These are phyloP conservation scores for Fulmarus glacialis DNA, from an alignment of 2,113 vertebrate genomes.

Conservation along the genomic window DNA sequence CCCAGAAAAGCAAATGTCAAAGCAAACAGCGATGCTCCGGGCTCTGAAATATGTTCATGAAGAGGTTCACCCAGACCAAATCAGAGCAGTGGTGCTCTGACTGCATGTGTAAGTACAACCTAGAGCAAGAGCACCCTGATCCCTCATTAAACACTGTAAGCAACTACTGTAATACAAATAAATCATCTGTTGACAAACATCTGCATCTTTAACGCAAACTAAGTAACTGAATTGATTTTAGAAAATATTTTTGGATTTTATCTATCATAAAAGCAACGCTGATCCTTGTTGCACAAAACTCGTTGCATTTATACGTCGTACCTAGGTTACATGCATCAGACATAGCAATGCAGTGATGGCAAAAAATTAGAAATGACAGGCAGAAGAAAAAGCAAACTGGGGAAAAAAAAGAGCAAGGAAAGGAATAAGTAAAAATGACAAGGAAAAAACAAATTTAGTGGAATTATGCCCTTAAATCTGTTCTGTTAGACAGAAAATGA, in stretches of 20 bases:
- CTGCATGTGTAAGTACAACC: neutral
- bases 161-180: neutral
- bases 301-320: fast-evolving
- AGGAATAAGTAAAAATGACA: neutral
- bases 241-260: neutral
- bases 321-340: neutral
- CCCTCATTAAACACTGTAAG: neutral
- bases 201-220: neutral
- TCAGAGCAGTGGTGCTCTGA: neutral
- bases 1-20: neutral
- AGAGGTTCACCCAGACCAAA: neutral
- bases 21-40: neutral
- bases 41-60: neutral
- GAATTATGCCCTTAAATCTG: neutral
- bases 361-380: neutral
- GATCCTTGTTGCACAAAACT: neutral
- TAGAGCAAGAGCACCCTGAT: neutral
- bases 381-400: neutral
- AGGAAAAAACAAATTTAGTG: neutral
- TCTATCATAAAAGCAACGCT: neutral
- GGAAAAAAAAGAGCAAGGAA: neutral
- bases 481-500: neutral
- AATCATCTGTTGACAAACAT: neutral
- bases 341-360: neutral
- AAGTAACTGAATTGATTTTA: neutral